These are phyloP conservation scores for Syngnathus floridae DNA, from an alignment of 2,113 vertebrate genomes.

Conservation along the genomic window DNA sequence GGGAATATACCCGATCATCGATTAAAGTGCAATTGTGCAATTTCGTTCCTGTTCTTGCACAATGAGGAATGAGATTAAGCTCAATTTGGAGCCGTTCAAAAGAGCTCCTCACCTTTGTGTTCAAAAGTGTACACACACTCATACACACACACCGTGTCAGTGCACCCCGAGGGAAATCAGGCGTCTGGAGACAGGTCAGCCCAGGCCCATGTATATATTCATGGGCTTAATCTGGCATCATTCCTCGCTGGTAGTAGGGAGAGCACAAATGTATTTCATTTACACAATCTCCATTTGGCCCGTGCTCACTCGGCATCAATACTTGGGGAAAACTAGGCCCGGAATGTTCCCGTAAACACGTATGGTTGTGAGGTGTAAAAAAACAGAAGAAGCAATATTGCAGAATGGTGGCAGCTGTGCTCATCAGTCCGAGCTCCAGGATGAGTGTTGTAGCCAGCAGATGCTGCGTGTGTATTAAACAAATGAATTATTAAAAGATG, in stretches of 20 bases:
- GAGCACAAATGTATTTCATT: conserved; percentile 76
- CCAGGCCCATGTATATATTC: conserved; percentile 80
- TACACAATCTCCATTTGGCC: conserved; percentile 72
- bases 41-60: conserved; percentile 73
- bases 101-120: conserved; percentile 75
- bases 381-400: conserved; percentile 52
- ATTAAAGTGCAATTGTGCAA: conserved; percentile 77
- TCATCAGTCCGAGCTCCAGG: conserved; percentile 67
- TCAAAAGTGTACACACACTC: conserved; percentile 30
- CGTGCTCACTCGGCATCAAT: conserved; percentile 52
- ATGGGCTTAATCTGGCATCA: conserved; percentile 79
- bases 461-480: conserved; percentile 77
- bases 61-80: conserved; percentile 79
- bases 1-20: conserved; percentile 53
- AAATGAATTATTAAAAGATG: conserved; percentile 79
- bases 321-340: conserved; percentile 41
- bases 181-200: conserved; percentile 77
- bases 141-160: conserved; percentile 43
- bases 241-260: conserved; percentile 69
- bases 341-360: not conserved
- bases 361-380: not conserved
- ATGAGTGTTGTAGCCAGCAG: conserved; percentile 72
- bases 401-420: conserved; percentile 67
- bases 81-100: conserved; percentile 76
- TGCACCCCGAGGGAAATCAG: conserved; percentile 78